Evolutionary conservation across 1,140 invertebrate genomes (phyloP).

Genomic region (Zaprionus vittiger): DNA sequence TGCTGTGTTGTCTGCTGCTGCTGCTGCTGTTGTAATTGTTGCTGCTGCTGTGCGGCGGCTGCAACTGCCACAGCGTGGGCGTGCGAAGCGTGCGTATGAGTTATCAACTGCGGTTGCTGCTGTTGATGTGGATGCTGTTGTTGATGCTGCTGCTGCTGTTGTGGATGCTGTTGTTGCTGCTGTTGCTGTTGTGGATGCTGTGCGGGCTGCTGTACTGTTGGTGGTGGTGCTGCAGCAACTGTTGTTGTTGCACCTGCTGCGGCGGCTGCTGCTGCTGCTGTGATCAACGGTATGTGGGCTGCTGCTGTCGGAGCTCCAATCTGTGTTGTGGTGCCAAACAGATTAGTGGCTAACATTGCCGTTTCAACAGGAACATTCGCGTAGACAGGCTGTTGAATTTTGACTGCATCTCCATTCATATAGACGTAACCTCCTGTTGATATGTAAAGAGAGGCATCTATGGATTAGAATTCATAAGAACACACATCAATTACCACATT

Average conservation of each 20-base stretch:
- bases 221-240: slow-evolving; percentile 52
- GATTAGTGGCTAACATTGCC: slow-evolving; percentile 82
- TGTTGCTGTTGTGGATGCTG: slow-evolving; percentile 44
- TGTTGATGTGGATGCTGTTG: slow-evolving; percentile 25
- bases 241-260: slow-evolving; percentile 64
- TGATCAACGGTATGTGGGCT: slow-evolving; percentile 80
- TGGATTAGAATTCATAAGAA: slow-evolving; percentile 6
- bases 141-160: slow-evolving; percentile 36
- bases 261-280: slow-evolving; percentile 64
- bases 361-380: slow-evolving; percentile 84
- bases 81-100: slow-evolving; percentile 52
- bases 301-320: slow-evolving; percentile 75
- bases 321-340: slow-evolving; percentile 77
- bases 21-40: slow-evolving; percentile 52
- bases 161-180: slow-evolving; percentile 34
- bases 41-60: slow-evolving; percentile 61
- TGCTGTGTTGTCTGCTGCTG: slow-evolving; percentile 52
- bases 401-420: slow-evolving; percentile 84
- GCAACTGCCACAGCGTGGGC: slow-evolving; percentile 52
- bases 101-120: slow-evolving; percentile 57
- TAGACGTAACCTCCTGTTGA: slow-evolving; percentile 80
- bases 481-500: background rate
- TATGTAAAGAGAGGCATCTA: slow-evolving; percentile 5
- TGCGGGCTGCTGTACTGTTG: slow-evolving; percentile 40
- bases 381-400: slow-evolving; percentile 78